Evolutionary conservation across 2,888 invertebrate genomes (phyloP).

Genomic region (Lepidochitona cinerea): DNA sequence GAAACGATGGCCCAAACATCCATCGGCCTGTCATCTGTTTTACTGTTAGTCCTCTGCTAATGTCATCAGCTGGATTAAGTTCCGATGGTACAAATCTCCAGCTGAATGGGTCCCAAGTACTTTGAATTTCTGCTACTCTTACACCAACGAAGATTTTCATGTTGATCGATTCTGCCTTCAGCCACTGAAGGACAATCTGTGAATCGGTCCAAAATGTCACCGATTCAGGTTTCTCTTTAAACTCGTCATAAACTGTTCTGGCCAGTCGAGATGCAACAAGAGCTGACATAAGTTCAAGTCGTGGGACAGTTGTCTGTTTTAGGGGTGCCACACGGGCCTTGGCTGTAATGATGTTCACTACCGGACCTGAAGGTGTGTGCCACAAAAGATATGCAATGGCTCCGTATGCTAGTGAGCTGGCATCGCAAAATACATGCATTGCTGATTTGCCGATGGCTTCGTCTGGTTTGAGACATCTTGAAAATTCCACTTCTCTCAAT

Average conservation of each 20-base stretch:
- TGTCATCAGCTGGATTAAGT: not conserved
- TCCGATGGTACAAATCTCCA: not conserved
- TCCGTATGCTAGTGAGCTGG: too few relatives aligned
- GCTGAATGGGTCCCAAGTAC: not conserved
- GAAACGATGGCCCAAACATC: not conserved
- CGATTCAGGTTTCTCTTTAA: not conserved
- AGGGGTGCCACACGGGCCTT: too few relatives aligned
- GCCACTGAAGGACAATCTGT: not conserved
- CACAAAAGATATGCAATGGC: too few relatives aligned
- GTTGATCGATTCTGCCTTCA: not conserved
- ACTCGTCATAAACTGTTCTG: not conserved
- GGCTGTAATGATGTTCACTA: too few relatives aligned
- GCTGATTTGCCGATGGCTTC: too few relatives aligned
- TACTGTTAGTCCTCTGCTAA: not conserved
- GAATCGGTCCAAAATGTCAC: not conserved
- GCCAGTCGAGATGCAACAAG: not conserved
- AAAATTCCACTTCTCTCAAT: too few relatives aligned
- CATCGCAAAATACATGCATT: too few relatives aligned
- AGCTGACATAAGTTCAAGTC: not conserved
- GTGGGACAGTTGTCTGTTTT: not conserved
- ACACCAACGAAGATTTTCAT: not conserved
- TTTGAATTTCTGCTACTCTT: not conserved
- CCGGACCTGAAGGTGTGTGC: too few relatives aligned
- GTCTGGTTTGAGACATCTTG: too few relatives aligned
- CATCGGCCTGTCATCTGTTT: not conserved